Conservation (phyloP, 2,113 vertebrate species). For the Sula dactylatra region DNA sequence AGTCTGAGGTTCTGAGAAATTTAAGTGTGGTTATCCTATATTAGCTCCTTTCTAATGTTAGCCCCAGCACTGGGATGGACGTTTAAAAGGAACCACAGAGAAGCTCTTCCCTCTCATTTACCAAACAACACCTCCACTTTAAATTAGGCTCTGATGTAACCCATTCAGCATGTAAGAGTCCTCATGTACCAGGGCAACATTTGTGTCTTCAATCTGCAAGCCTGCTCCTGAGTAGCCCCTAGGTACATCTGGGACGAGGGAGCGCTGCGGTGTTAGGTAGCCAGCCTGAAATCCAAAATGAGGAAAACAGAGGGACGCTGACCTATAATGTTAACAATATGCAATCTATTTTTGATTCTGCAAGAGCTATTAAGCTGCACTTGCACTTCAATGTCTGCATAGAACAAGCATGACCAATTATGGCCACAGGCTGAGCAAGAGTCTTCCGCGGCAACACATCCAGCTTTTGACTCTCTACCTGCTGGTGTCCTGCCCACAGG, state of each 20-base stretch:
- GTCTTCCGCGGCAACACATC: rapidly evolving
- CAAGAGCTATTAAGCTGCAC: neutral
- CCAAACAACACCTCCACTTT: neutral
- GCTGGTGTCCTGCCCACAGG: neutral
- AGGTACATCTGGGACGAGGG: rapidly evolving
- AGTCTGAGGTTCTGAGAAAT: neutral
- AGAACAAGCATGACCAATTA: neutral
- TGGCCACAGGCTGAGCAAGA: neutral
- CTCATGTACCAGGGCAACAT: rapidly evolving
- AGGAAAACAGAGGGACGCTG: neutral
- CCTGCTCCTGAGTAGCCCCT: rapidly evolving
- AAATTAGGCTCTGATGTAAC: neutral
- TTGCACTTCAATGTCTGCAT: neutral
- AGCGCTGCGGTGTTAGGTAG: neutral
- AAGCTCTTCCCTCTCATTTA: neutral
- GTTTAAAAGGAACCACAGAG: neutral
- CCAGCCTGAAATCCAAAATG: neutral
- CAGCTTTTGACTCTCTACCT: rapidly evolving
- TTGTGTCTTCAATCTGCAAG: neutral
- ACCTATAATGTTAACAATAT: rapidly evolving
- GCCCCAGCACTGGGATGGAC: neutral
- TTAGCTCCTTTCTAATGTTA: neutral
- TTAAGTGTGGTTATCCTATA: rapidly evolving
- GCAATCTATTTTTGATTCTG: neutral
- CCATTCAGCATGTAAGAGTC: neutral